These are phyloP conservation scores for Xenops minutus DNA, from an alignment of 2,797 vertebrate genomes.

Conservation along the genomic window DNA sequence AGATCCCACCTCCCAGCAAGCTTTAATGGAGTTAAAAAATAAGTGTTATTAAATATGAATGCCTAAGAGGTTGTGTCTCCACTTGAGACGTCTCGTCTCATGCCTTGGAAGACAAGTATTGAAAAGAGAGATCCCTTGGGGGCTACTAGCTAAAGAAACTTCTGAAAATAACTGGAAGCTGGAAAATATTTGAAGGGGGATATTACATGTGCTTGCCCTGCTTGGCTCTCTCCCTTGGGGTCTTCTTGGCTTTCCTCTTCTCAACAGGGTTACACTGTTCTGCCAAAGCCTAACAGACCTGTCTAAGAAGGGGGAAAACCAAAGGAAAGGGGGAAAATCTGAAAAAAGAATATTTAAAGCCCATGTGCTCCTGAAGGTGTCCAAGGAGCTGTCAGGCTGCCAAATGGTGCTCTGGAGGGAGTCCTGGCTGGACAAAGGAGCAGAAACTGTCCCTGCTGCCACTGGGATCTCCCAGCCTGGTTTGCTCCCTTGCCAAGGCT, in stretches of 20 bases:
- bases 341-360: background rate
- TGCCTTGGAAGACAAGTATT: background rate
- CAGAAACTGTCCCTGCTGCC: background rate
- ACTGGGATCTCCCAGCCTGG: background rate
- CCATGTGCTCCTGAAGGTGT: background rate
- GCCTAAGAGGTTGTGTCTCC: background rate
- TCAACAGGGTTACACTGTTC: background rate
- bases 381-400: background rate
- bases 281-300: background rate
- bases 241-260: background rate
- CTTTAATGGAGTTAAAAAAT: background rate
- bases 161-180: background rate
- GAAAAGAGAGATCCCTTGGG: background rate
- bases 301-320: background rate
- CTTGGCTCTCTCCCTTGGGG: background rate
- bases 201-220: background rate
- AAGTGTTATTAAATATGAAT: constrained; percentile 27
- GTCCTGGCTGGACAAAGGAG: background rate
- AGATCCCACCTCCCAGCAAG: background rate
- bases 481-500: background rate
- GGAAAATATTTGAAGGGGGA: background rate
- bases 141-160: background rate
- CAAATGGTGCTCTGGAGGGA: background rate
- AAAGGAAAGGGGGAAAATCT: background rate
- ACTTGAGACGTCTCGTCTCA: background rate